Conservation (phyloP, 2,797 vertebrate genomes). For the Alcedo atthis region DNA sequence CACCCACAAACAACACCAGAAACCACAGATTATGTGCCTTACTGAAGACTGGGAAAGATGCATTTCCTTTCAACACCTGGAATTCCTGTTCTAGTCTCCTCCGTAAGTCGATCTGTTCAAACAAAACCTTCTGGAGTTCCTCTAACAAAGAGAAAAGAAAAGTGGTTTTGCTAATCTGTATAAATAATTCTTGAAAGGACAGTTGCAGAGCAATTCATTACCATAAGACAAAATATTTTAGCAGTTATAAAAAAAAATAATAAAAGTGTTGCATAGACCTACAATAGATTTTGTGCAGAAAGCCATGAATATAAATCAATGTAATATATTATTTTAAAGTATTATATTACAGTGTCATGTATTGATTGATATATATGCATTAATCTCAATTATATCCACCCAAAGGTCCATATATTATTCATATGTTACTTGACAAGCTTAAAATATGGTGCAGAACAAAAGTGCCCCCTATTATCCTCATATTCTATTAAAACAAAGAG, state of each 20-base stretch:
- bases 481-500: constrained; percentile 74
- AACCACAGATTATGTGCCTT: constrained; percentile 74
- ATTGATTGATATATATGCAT: constrained; percentile 88
- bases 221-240: constrained; percentile 78
- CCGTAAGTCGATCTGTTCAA: constrained; percentile 96
- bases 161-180: constrained; percentile 73
- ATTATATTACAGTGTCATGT: constrained; percentile 86
- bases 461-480: constrained; percentile 79
- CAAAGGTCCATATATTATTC: constrained; percentile 87
- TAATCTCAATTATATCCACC: constrained; percentile 88
- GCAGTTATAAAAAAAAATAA: constrained; percentile 51
- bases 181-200: constrained; percentile 76
- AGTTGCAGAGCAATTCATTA: constrained; percentile 78
- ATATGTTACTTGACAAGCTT: constrained; percentile 85
- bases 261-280: constrained; percentile 65
- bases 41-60: constrained; percentile 97
- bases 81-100: constrained; percentile 97
- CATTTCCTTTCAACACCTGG: constrained; percentile 93
- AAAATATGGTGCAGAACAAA: constrained; percentile 82
- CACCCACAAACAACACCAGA: neutral
- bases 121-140: constrained; percentile 98
- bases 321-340: constrained; percentile 89
- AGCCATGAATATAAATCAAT: constrained; percentile 89
- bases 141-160: constrained; percentile 82
- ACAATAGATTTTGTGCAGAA: constrained; percentile 84